Base-by-base conservation (phyloP, 1,140 invertebrate species). In the Drosophila watanabei region DNA sequence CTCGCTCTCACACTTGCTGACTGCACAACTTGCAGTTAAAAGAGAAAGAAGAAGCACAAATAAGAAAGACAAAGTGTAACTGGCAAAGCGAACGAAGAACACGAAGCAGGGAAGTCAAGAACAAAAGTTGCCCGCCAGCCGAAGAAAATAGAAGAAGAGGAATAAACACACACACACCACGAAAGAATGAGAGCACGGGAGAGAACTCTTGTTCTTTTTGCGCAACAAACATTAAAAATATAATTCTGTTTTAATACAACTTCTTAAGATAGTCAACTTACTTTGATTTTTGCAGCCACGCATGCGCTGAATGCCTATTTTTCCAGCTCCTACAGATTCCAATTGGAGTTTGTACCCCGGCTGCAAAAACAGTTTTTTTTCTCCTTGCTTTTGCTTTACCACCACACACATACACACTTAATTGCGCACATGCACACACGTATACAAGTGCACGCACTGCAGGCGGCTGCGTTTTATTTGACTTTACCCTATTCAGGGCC, bases 291-390 rank as follows among this genome's bases (percentile, higher is more conserved):
- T 48, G 32, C 66, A 56, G 60, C 51, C 43, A 84, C 81, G 81
- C 81, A 84, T 77, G 82, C 82, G 82, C 78, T 63, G 41, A 48
- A 46, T 48, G 13, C 24, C 28, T 65, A 11, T 66, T 39, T 13
- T 52, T 28, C 14, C 35, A 57, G 46, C 30, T 66, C 62, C 54
- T 39, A 7, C 41, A 68, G 65, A 77, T 71, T 84, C 62, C 64
- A 84, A 84, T 84, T 84, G 82, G 82, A 84, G 84, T 85, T 84
- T 85, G 82, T 77, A 85, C 77, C 66, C 78, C 82, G 79, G 61
- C 66, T 48, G 66, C 70, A 59, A 75, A 68, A 43, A 59, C 43
- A 16, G 68, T 66, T 75, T 54, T 68, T 65, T 79, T 84, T 72
- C 24, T 49, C 14, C 48, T 52, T 48, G 52, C 51, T 63, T 68